phyloP scores from a whole-genome alignment of 2,797 vertebrate genomes.

The Salmo trutta region DNA sequence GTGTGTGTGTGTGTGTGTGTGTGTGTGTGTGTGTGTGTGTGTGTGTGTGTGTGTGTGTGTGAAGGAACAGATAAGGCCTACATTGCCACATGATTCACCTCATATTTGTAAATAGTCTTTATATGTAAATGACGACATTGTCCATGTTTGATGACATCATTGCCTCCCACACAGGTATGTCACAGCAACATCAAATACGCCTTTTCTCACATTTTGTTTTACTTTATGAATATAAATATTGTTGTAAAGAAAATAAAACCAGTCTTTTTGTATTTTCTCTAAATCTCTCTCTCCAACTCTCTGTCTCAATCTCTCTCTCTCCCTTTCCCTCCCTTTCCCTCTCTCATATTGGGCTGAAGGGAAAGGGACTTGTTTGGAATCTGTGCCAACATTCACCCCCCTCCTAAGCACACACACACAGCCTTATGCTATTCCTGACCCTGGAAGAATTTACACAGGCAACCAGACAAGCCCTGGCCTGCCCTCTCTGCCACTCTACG shows the following conservation, averaged over 20 bases:
- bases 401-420: slow-evolving; percentile 15
- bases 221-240: slow-evolving; percentile 70
- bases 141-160: slow-evolving; percentile 30
- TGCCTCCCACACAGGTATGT: slow-evolving; percentile 32
- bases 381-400: slow-evolving; percentile 6
- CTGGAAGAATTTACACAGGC: slow-evolving; percentile 63
- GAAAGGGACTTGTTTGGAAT: slow-evolving; percentile 10
- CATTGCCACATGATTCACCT: slow-evolving; percentile 19
- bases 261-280: slow-evolving; percentile 25
- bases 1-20: not conserved
- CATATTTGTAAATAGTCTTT: slow-evolving; percentile 58
- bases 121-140: slow-evolving; percentile 55
- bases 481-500: slow-evolving; percentile 38
- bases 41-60: slow-evolving; percentile 1
- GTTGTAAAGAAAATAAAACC: slow-evolving; percentile 56
- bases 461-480: slow-evolving; percentile 60
- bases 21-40: not conserved
- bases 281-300: not conserved
- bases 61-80: slow-evolving; percentile 10
- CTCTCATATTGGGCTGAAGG: slow-evolving; percentile 32
- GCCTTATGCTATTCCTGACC: slow-evolving; percentile 63
- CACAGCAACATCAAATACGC: slow-evolving; percentile 30
- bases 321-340: not conserved
- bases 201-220: slow-evolving; percentile 58
- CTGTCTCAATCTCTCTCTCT: not conserved